These are phyloP conservation scores for Corydoras maculifer DNA, from an alignment of 2,113 vertebrate species.

Conservation along the genomic window DNA sequence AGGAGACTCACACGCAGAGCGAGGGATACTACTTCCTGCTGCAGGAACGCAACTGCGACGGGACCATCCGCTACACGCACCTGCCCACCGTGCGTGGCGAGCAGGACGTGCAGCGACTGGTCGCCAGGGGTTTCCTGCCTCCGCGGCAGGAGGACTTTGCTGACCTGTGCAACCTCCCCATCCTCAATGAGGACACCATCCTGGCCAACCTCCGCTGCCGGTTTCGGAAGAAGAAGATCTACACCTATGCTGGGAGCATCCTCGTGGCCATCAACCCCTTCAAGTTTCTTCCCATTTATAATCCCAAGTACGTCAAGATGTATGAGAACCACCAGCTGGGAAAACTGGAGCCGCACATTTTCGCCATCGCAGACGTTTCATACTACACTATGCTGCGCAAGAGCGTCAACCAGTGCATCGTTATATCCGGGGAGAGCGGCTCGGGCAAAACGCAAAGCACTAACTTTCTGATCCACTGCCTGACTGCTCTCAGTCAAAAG, in stretches of 20 bases:
- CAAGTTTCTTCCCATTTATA: slow-evolving; percentile 96
- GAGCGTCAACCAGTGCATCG: slow-evolving; percentile 89
- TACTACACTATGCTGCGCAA: slow-evolving; percentile 95
- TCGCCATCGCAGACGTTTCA: slow-evolving; percentile 91
- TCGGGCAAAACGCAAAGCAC: slow-evolving; percentile 98
- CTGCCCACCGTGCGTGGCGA: slow-evolving; percentile 71
- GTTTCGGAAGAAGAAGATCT: slow-evolving; percentile 91
- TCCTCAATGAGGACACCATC: slow-evolving; percentile 79
- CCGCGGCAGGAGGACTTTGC: slow-evolving; percentile 81
- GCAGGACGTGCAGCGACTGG: slow-evolving; percentile 68
- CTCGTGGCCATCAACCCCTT: slow-evolving; percentile 96
- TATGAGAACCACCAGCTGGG: slow-evolving; percentile 97
- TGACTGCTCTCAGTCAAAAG: slow-evolving; percentile 95
- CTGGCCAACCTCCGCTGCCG: slow-evolving; percentile 82
- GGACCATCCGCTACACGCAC: slow-evolving; percentile 79
- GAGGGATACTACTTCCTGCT: slow-evolving; percentile 92
- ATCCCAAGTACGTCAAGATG: slow-evolving; percentile 97
- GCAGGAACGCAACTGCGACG: slow-evolving; percentile 83
- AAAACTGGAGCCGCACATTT: slow-evolving; percentile 94
- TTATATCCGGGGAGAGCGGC: slow-evolving; percentile 96
- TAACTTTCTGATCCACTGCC: slow-evolving; percentile 97
- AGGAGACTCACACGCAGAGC: slow-evolving; percentile 77
- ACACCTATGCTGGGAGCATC: slow-evolving; percentile 94
- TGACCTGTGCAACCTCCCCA: slow-evolving; percentile 89
- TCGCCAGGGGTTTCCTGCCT: slow-evolving; percentile 85